Evolutionary conservation across 1,140 invertebrate species (phyloP).

Genomic region (Parasteatoda tepidariorum): DNA sequence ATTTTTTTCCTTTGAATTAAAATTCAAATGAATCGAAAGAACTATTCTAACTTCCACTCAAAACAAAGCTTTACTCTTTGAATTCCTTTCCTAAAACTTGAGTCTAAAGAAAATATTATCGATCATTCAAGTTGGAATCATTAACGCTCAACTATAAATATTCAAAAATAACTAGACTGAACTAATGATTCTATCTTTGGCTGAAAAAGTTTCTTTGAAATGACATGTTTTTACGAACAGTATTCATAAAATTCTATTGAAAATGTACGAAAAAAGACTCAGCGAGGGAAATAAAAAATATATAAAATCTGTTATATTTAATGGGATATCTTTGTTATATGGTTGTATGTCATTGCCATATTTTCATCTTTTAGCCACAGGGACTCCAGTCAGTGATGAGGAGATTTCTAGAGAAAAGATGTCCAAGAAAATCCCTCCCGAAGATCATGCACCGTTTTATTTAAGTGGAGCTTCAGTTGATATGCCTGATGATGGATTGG

Average conservation of each 20-base stretch:
- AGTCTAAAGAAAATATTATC: too few relatives aligned
- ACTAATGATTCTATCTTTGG: too few relatives aligned
- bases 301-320: constrained; percentile 37
- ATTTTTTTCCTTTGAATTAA: too few relatives aligned
- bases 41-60: too few relatives aligned
- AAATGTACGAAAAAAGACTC: background rate
- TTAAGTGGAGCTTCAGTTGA: constrained; percentile 48
- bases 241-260: background rate
- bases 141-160: too few relatives aligned
- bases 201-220: too few relatives aligned
- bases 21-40: too few relatives aligned
- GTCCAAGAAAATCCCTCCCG: constrained; percentile 41
- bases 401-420: constrained; percentile 43
- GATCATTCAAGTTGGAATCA: too few relatives aligned
- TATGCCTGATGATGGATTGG: constrained; percentile 52
- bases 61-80: too few relatives aligned
- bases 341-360: constrained; percentile 33
- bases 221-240: constrained; percentile 12
- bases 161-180: too few relatives aligned
- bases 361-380: constrained; percentile 17
- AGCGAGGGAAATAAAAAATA: constrained; percentile 1
- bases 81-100: too few relatives aligned
- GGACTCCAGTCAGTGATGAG: constrained; percentile 31
- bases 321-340: constrained; percentile 48
- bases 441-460: constrained; percentile 52